Evolutionary conservation across 2,888 invertebrate genomes (phyloP).

Genomic region (Xestoiulus laeticollis): DNA sequence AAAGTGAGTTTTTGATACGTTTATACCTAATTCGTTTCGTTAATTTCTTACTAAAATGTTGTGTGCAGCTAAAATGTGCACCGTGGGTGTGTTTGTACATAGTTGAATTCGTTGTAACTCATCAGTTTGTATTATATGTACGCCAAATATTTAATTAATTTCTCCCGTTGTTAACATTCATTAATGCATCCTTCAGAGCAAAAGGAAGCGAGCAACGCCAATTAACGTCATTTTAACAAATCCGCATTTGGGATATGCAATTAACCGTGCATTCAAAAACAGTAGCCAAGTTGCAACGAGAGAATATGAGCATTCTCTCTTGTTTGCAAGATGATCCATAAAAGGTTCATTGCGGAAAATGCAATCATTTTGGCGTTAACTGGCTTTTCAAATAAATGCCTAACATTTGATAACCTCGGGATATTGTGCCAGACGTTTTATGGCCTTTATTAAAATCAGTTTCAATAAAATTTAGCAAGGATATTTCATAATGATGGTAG

Average conservation of each 20-base stretch:
- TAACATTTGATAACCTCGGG: slow-evolving; percentile 4
- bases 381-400: slow-evolving; percentile 25
- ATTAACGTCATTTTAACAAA: slow-evolving; percentile 32
- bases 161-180: slow-evolving; percentile 24
- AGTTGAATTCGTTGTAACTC: background rate
- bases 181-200: slow-evolving; percentile 15
- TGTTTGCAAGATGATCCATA: background rate
- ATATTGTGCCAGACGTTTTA: slow-evolving; percentile 27
- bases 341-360: slow-evolving; percentile 23
- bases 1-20: slow-evolving; percentile 71
- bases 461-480: background rate
- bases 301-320: background rate
- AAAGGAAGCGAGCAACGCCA: background rate
- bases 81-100: background rate
- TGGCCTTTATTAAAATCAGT: slow-evolving; percentile 25
- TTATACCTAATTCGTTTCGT: slow-evolving; percentile 23
- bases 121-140: background rate
- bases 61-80: background rate
- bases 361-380: slow-evolving; percentile 23
- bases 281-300: background rate
- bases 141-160: slow-evolving; percentile 40
- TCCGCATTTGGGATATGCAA: background rate
- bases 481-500: background rate
- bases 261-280: slow-evolving; percentile 12
- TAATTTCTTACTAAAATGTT: background rate